Percentiles rank a stretch among this genome's conserved stretches.
phyloP scores from a whole-genome alignment of 2,888 invertebrate genomes.

The Slavum lentiscoides region DNA sequence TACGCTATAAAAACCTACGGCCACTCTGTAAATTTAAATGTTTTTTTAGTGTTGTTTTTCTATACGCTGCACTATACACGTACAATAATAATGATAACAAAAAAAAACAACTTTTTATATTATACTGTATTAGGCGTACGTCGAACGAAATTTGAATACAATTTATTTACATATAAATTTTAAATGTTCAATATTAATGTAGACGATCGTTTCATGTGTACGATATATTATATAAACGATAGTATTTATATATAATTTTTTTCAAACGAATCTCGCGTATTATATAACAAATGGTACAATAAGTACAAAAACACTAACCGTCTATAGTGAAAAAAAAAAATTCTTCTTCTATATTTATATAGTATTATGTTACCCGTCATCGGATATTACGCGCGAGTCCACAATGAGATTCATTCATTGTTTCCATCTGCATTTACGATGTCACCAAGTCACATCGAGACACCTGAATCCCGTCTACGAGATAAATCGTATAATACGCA shows the following conservation, averaged over 20 bases:
- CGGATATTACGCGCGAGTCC: constrained; percentile 9
- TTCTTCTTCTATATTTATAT: background rate
- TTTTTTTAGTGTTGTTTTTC: no score
- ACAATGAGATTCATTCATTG: constrained; percentile 48
- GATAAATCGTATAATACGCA: constrained; percentile 13
- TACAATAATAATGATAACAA: no score
- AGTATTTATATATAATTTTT: background rate
- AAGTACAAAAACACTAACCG: constrained; percentile 29
- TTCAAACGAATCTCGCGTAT: background rate
- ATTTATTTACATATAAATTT: no score
- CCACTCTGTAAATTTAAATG: no score
- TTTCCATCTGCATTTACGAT: constrained; percentile 48
- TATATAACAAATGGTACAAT: constrained; percentile 36
- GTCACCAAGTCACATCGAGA: constrained; percentile 31
- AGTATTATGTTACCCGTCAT: constrained; percentile 23
- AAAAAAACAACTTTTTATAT: no score
- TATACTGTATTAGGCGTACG: no score
- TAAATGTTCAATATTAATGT: no score
- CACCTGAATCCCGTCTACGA: constrained; percentile 41
- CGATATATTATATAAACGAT: background rate
- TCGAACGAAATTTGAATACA: no score
- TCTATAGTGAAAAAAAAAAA: constrained; percentile 14
- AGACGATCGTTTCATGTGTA: background rate
- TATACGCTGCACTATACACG: no score
- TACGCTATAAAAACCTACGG: no score